Conservation (phyloP, 1,140 invertebrate species). For the Sminthurinus signatus region DNA sequence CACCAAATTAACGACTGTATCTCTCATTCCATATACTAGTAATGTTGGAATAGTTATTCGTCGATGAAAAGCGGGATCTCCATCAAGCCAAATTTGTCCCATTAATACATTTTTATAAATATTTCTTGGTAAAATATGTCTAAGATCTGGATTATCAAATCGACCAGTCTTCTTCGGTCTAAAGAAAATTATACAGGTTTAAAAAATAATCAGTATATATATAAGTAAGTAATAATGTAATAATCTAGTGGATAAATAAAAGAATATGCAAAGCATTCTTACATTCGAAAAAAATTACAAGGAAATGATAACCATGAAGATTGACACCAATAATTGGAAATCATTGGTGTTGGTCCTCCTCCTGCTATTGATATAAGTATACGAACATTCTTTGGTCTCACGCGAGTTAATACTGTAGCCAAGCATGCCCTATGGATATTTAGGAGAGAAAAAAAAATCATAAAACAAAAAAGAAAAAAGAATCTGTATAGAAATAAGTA, state of each 20-base stretch:
- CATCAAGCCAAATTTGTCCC: slow-evolving; percentile 64
- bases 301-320: slow-evolving; percentile 29
- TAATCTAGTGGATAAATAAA: no score
- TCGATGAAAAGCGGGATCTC: slow-evolving; percentile 62
- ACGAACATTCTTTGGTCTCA: slow-evolving; percentile 55
- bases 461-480: slow-evolving; percentile 28
- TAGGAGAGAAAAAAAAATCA: no score
- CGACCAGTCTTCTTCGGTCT: slow-evolving; percentile 25
- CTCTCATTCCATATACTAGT: slow-evolving; percentile 62
- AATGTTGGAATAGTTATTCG: slow-evolving; percentile 62
- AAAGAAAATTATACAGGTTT: no score
- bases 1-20: slow-evolving; percentile 58
- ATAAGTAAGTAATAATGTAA: no score
- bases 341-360: slow-evolving; percentile 63
- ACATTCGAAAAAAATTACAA: slow-evolving; percentile 31
- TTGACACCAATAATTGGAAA: slow-evolving; percentile 49
- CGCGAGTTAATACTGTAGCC: slow-evolving; percentile 57
- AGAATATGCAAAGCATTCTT: no score
- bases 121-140: slow-evolving; percentile 51
- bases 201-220: no score
- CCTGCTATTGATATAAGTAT: slow-evolving; percentile 63
- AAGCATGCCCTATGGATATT: slow-evolving; percentile 66
- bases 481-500: no score
- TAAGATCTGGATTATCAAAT: slow-evolving; percentile 37
- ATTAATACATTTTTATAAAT: slow-evolving; percentile 53